Conservation (phyloP, 1,140 invertebrate species). For the Liolophura sinensis region DNA sequence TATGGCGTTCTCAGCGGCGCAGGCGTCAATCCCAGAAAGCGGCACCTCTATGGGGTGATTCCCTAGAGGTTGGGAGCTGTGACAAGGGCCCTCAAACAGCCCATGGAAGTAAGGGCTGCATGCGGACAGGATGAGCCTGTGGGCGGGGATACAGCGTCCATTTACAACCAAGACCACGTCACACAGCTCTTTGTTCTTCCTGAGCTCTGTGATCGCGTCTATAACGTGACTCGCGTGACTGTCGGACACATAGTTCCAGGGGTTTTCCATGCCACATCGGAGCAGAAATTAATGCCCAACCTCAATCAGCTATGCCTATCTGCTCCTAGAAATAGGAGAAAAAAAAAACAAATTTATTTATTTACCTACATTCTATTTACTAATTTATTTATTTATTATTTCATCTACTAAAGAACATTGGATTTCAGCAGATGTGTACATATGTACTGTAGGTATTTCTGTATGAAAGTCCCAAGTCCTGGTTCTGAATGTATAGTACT, state of each 20-base stretch:
- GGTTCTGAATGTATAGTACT: no score
- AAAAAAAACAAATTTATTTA: no score
- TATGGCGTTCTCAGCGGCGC: slow-evolving; percentile 28
- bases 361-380: no score
- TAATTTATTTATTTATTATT: no score
- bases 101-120: slow-evolving; percentile 74
- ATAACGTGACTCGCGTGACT: slow-evolving; percentile 37
- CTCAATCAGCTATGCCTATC: no score
- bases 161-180: slow-evolving; percentile 79
- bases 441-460: no score
- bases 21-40: slow-evolving; percentile 24
- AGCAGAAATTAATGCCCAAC: no score
- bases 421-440: no score
- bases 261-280: slow-evolving; percentile 26
- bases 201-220: slow-evolving; percentile 58
- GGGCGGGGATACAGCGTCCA: slow-evolving; percentile 77
- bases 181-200: slow-evolving; percentile 75
- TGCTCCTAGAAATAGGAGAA: no score
- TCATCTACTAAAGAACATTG: no score
- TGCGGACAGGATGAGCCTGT: slow-evolving; percentile 80
- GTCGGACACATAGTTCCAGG: slow-evolving; percentile 38
- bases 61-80: background rate
- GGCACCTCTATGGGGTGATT: slow-evolving; percentile 14
- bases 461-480: no score
- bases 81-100: slow-evolving; percentile 17